Percentiles rank a stretch among this genome's conserved stretches.
Evolutionary conservation across 2,888 invertebrate genomes (phyloP).

Genomic region (Philereme vetulata): DNA sequence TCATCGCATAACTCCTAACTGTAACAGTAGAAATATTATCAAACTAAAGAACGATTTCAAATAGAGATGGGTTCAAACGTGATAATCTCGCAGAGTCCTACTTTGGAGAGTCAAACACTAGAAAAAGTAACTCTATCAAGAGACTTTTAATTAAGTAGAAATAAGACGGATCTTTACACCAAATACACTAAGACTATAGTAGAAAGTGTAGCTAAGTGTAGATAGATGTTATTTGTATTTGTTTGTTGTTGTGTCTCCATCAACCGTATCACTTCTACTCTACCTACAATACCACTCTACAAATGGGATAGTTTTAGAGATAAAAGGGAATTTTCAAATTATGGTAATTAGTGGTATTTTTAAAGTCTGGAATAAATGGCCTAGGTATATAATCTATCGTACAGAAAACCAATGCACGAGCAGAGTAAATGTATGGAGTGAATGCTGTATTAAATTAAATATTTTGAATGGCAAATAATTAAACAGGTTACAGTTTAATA

Average conservation of each 20-base stretch:
- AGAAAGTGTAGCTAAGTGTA: constrained; percentile 60
- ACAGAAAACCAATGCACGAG: constrained; percentile 25
- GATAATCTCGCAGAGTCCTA: constrained; percentile 46
- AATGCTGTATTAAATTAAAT: constrained; percentile 5
- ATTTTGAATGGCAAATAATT: background rate
- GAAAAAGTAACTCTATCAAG: constrained; percentile 33
- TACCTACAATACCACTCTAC: background rate
- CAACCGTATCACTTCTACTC: constrained; percentile 32
- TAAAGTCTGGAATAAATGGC: background rate
- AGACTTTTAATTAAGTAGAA: constrained; percentile 60
- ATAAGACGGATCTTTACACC: constrained; percentile 82
- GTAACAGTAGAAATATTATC: background rate
- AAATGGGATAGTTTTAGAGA: background rate
- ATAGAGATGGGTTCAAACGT: constrained; percentile 39
- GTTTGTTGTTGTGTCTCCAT: constrained; percentile 60
- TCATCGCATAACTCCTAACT: background rate
- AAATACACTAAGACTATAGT: constrained; percentile 78
- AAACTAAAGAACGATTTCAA: background rate
- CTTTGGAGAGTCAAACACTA: constrained; percentile 40
- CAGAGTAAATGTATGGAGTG: constrained; percentile 22
- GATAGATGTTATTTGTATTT: constrained; percentile 71
- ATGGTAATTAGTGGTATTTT: background rate
- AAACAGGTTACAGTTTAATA: too few species aligned
- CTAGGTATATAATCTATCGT: constrained; percentile 1
- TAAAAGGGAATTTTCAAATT: background rate